Base-by-base conservation (phyloP, 2,888 invertebrate species). In the Trisateles emortualis region DNA sequence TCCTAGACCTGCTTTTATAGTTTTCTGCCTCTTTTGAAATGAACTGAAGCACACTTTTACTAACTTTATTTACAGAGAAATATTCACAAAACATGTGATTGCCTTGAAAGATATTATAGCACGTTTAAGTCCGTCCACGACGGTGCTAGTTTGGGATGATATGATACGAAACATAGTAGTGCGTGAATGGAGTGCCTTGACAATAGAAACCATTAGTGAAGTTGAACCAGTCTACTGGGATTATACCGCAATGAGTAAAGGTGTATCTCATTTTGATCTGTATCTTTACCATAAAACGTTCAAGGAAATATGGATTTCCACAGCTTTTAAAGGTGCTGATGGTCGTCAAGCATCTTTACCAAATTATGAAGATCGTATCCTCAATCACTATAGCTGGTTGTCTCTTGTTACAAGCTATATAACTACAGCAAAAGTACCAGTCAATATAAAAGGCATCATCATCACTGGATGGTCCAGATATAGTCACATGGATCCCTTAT, bases 321-420 rank as follows among this genome's bases (percentile, higher is more conserved):
- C 96, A 54, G 97, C 98, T 0, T 98, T 95, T 76, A 98, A 98
- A 91, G 98, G 97, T 0, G 95, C 95, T 0, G 95, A 95, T 39
- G 94, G 94, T 0, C 77, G 78, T 0, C 84, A 83, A 3, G 87
- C 93, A 49, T 90, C 91, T 14, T 78, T 94, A 0, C 94, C 95
- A 0, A 88, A 94, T 54, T 83, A 95, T 1, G 87, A 85, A 1
- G 92, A 95, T 45, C 96, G 97, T 72, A 87, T 96, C 45, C 91
- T 93, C 44, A 98, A 97, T 78, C 95, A 97, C 78, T 90, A 94
- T 39, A 92, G 94, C 5, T 98, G 97, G 96, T 79, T 97, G 75
- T 90, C 92, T 19, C 83, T 94, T 0, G 92, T 95, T 17, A 67
- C 79, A 0, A 86, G 86, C 48, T 94, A 95, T 65, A 92, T 91